phyloP scores from a whole-genome alignment of 2,113 vertebrate species.

The Nibea coibor region DNA sequence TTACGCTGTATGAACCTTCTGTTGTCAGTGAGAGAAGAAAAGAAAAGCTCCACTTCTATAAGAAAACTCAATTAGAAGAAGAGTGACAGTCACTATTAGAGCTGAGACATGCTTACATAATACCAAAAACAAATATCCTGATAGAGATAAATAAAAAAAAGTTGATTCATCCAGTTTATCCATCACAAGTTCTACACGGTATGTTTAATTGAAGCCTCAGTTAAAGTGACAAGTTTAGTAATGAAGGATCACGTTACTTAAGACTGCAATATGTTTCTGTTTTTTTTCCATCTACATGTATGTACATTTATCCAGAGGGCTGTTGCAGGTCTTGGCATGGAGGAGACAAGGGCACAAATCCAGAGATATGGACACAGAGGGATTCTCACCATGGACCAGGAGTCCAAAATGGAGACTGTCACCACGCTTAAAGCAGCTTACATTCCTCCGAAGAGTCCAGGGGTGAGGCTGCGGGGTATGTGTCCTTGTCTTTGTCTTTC shows the following conservation, averaged over 20 bases:
- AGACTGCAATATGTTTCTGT: neutral
- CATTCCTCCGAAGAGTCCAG: constrained; percentile 48
- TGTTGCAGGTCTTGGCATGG: constrained; percentile 37
- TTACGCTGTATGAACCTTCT: no score
- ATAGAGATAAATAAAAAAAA: neutral
- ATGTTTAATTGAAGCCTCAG: neutral
- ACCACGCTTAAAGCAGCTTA: constrained; percentile 67
- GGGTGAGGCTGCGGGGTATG: constrained; percentile 73
- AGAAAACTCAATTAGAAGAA: neutral
- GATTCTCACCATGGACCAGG: constrained; percentile 63
- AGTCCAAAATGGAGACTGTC: constrained; percentile 62
- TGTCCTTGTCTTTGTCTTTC: neutral
- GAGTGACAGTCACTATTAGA: neutral
- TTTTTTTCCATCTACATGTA: neutral
- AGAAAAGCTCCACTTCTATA: neutral
- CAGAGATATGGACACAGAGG: constrained; percentile 69
- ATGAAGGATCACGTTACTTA: neutral
- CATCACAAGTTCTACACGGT: neutral
- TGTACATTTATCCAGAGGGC: constrained; percentile 60
- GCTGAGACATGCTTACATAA: neutral
- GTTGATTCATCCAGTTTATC: neutral
- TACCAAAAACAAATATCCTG: neutral
- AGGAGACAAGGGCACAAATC: constrained; percentile 19
- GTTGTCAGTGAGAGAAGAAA: no score
- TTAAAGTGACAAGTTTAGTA: neutral